phyloP scores from a whole-genome alignment of 2,888 invertebrate species.

The Ellobium chinense region DNA sequence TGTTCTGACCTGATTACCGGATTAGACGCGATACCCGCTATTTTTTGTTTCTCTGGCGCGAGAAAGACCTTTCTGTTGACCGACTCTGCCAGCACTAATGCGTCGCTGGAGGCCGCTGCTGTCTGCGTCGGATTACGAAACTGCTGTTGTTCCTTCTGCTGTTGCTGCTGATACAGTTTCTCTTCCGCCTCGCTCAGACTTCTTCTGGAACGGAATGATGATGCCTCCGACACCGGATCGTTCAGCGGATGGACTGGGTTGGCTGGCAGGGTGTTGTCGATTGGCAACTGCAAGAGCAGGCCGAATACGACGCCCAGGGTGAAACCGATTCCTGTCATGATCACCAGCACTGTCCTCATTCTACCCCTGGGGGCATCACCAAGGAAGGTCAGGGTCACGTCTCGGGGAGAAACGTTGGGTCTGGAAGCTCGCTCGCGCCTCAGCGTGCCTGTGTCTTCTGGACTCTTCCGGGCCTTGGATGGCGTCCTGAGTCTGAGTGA shows the following conservation, averaged over 20 bases:
- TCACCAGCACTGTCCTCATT: constrained; percentile 53
- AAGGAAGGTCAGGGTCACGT: not conserved
- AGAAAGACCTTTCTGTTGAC: not conserved
- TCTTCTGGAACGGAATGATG: constrained; percentile 27
- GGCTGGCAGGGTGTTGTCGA: constrained; percentile 62
- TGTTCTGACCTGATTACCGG: not conserved
- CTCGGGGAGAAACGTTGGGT: not conserved
- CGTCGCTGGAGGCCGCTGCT: not conserved
- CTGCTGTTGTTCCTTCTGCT: not conserved
- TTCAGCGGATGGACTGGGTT: not conserved
- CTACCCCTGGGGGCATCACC: constrained; percentile 12
- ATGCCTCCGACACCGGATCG: not conserved
- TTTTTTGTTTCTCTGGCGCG: not conserved
- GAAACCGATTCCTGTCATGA: constrained; percentile 69
- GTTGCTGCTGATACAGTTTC: not conserved
- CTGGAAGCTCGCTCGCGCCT: not conserved
- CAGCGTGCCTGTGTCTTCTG: not conserved
- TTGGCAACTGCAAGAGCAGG: constrained; percentile 66
- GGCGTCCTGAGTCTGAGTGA: not conserved
- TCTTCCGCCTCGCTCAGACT: constrained; percentile 30
- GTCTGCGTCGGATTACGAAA: not conserved
- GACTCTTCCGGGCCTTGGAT: not conserved
- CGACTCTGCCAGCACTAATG: not conserved
- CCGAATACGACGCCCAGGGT: constrained; percentile 67
- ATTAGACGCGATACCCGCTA: not conserved